Evolutionary conservation across 92 coral and sea anemone genomes (phyloP).

Genomic region (Palythoa grandiflora): DNA sequence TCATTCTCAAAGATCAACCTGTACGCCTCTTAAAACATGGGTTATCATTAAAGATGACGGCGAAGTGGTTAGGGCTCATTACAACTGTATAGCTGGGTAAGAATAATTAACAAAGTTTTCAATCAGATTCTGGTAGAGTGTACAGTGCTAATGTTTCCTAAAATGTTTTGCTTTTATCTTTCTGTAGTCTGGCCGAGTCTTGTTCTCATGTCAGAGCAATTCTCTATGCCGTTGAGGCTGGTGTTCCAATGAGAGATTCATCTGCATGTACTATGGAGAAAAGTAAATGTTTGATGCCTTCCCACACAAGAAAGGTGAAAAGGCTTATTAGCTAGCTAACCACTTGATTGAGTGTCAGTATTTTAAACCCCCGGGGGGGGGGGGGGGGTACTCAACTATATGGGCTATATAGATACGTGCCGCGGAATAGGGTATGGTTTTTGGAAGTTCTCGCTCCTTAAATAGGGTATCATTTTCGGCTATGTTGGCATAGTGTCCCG

Average conservation of each 20-base stretch:
- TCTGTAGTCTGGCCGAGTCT: neutral
- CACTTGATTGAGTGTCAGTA: too few relatives aligned
- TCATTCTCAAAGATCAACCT: neutral
- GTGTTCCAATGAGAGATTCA: neutral
- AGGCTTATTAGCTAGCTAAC: too few relatives aligned
- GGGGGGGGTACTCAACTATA: too few relatives aligned
- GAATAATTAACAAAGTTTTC: neutral
- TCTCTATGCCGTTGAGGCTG: neutral
- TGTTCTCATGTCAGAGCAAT: neutral
- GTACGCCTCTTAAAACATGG: neutral
- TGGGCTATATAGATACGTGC: too few relatives aligned
- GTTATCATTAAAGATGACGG: neutral
- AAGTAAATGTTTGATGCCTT: neutral
- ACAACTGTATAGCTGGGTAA: conserved; percentile 22
- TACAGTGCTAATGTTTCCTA: neutral
- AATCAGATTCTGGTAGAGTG: neutral
- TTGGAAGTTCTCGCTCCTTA: too few relatives aligned
- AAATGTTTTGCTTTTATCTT: neutral
- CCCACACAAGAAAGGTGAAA: neutral
- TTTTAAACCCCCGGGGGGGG: too few relatives aligned
- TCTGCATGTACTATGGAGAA: neutral
- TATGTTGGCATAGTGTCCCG: too few relatives aligned
- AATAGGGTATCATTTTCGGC: too few relatives aligned
- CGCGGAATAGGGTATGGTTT: too few relatives aligned
- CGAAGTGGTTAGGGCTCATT: conserved; percentile 1